Conservation (phyloP, 2,888 invertebrate species). For the Gasteruption jaculator region DNA sequence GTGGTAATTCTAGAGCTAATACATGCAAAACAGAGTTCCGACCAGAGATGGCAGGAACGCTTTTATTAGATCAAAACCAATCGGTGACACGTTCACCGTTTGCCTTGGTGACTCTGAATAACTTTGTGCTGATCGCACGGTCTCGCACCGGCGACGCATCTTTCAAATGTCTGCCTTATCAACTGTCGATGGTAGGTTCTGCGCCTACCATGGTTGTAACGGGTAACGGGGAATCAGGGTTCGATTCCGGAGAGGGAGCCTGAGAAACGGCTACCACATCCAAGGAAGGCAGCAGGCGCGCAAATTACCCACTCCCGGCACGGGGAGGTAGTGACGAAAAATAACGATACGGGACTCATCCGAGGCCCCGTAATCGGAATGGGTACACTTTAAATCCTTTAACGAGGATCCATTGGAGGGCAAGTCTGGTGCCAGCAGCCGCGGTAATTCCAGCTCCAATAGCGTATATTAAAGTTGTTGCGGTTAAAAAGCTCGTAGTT, state of each 20-base stretch:
- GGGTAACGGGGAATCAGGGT: conserved; percentile 72
- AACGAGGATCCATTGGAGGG: conserved; percentile 61
- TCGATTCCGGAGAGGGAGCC: conserved; percentile 70
- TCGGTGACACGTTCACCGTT: no score
- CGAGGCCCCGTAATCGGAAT: conserved; percentile 58
- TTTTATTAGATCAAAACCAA: no score
- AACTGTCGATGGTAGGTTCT: no score
- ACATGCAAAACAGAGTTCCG: conserved; percentile 56
- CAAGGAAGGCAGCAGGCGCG: conserved; percentile 70
- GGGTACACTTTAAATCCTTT: conserved; percentile 58
- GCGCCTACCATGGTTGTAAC: conserved; percentile 53
- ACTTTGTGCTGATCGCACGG: no score
- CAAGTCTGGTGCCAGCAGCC: conserved; percentile 67
- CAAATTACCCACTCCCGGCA: conserved; percentile 62
- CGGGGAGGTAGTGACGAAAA: conserved; percentile 62
- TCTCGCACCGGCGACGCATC: no score
- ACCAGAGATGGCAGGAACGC: conserved; percentile 52
- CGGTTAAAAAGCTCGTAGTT: conserved; percentile 61
- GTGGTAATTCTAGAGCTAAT: conserved; percentile 66
- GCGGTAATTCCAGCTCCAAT: conserved; percentile 64
- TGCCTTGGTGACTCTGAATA: no score
- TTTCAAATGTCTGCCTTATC: no score
- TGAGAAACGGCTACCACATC: conserved; percentile 68
- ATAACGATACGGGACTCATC: conserved; percentile 59
- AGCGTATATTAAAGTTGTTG: conserved; percentile 63